Base-by-base conservation (phyloP, 2,113 vertebrate species). In the Nycticebus coucang region DNA sequence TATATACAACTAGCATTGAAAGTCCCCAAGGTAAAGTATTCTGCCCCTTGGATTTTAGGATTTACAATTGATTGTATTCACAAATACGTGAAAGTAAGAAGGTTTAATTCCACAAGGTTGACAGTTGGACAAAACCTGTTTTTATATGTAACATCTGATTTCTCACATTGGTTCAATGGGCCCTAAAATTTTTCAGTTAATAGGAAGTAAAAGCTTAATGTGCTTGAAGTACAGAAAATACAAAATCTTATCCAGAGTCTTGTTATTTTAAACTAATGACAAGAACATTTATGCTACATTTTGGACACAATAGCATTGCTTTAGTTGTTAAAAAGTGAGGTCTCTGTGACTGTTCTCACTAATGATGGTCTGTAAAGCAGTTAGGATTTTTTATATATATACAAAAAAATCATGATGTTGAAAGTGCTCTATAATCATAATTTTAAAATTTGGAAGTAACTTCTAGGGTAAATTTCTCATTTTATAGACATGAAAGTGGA, bases 231-330 rank as follows among this genome's bases (percentile, higher is more conserved):
- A 5, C 19, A 55, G 7, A 87, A 95, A 87, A 92, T 13, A 37
- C 87, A 91, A 95, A 59, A 66, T 62, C 28, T 85, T 72, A 45
- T 18, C 53, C 79, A 77, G 8, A 68, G 26, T 64, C 13, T 93
- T 86, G 53, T 7, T 60, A 77, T 83, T 95, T 68, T 85, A 55
- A 92, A 91, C 35, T n/a, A 96, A 91, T 33, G 62, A 89, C 10
- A 77, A 80, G 50, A 96, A 93, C 26, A 41, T 71, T 45, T 80
- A 21, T 3, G 62, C 60, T 84, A 28, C 4, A 53, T 35, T 87
- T 93, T 87, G 85, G n/a, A 12, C 71, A 84, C 24, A 68, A 37
- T 74, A 77, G 68, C 66, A 81, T 86, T 82, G 22, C 30, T 53
- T 22, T 50, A 19, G 18, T n/a, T 64, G 74, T 41, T 93, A 64